phyloP scores from a whole-genome alignment of 2,888 invertebrate species.

The Nasonia oneida region DNA sequence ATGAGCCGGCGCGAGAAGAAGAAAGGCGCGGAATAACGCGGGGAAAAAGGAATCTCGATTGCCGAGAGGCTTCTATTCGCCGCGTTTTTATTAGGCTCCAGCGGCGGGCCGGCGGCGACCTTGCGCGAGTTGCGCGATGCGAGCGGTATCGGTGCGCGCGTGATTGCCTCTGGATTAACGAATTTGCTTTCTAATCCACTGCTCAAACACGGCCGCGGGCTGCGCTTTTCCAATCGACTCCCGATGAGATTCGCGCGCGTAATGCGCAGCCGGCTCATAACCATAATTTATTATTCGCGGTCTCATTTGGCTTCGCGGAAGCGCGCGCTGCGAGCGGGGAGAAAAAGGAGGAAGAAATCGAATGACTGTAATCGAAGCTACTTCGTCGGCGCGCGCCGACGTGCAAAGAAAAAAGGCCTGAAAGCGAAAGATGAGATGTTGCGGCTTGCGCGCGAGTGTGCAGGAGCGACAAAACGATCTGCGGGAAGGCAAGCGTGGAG shows the following conservation, averaged over 20 bases:
- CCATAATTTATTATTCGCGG: slow-evolving; percentile 7
- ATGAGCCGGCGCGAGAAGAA: slow-evolving; percentile 13
- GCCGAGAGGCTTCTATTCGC: slow-evolving; percentile 11
- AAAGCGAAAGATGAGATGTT: slow-evolving; percentile 41
- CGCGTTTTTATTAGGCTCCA: no score
- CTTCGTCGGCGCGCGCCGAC: background rate
- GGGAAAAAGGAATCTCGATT: slow-evolving; percentile 4
- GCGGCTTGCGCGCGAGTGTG: background rate
- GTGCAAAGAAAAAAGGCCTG: background rate
- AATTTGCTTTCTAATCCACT: slow-evolving; percentile 2
- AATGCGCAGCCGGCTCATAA: background rate
- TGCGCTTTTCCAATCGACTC: background rate
- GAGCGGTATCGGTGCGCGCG: background rate
- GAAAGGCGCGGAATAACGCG: background rate
- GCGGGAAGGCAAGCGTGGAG: slow-evolving; percentile 64
- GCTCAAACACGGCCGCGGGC: background rate
- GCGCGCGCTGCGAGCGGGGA: background rate
- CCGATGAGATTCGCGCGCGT: background rate
- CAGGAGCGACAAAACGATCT: slow-evolving; percentile 39
- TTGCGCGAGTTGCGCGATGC: background rate
- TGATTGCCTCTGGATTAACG: background rate
- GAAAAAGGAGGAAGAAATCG: background rate
- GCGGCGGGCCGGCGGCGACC: background rate
- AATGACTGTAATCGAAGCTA: slow-evolving; percentile 10
- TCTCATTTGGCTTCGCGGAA: background rate